Evolutionary conservation across 2,113 vertebrate genomes (phyloP).

Genomic region (Cygnus atratus): DNA sequence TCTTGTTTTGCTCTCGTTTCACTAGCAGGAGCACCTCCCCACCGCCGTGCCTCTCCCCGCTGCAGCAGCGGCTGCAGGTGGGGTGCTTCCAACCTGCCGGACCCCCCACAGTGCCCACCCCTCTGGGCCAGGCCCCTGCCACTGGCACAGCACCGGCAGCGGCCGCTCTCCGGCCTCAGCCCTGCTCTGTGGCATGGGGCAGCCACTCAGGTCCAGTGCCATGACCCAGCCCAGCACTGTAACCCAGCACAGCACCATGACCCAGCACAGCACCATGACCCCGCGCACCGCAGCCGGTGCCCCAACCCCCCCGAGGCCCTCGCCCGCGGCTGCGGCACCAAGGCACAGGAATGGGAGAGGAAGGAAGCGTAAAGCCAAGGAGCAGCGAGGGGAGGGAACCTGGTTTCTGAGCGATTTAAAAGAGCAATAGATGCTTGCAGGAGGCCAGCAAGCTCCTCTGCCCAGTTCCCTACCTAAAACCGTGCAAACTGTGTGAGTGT

Average conservation of each 20-base stretch:
- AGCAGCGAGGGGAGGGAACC: neutral
- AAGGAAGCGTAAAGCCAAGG: neutral
- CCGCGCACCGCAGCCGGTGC: no score
- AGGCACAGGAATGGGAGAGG: neutral
- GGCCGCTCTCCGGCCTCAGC: no score
- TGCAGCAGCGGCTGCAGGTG: fast-evolving
- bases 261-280: no score
- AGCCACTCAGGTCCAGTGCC: neutral
- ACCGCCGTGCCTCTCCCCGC: fast-evolving
- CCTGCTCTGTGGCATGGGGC: neutral
- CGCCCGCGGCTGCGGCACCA: neutral
- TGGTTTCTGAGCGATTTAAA: neutral
- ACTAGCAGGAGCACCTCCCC: neutral
- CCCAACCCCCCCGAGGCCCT: neutral
- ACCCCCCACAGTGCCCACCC: fast-evolving
- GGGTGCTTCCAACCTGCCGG: fast-evolving
- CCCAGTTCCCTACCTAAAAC: neutral
- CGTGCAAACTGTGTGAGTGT: fast-evolving
- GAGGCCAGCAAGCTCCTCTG: neutral
- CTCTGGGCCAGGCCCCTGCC: neutral
- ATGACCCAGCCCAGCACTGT: no score
- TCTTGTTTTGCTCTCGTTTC: neutral
- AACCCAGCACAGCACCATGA: no score
- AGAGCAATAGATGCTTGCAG: no score
- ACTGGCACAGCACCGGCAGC: no score